Conservation (phyloP, 2,113 vertebrate genomes). For the Leptodactylus fuscus region DNA sequence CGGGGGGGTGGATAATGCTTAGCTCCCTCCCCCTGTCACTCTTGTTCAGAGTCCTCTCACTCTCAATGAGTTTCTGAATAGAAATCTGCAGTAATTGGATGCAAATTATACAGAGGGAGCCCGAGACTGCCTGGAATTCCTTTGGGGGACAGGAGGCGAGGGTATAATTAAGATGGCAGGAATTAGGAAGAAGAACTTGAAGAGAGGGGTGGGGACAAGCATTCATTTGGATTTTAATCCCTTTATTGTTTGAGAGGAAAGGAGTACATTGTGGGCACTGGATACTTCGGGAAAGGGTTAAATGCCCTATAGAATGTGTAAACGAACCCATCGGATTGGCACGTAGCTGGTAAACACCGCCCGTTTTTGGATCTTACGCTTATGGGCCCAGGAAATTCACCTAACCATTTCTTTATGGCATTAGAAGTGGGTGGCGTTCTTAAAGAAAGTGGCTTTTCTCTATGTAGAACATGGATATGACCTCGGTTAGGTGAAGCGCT, state of each 20-base stretch:
- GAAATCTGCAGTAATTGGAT: conserved; percentile 61
- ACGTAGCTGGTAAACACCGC: not conserved
- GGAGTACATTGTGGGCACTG: not conserved
- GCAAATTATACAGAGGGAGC: conserved; percentile 59
- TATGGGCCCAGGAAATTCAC: not conserved
- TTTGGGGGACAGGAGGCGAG: conserved; percentile 55
- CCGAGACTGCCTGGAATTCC: conserved; percentile 57
- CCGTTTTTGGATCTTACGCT: not conserved
- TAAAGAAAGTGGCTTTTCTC: too few relatives aligned
- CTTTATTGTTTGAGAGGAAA: conserved; percentile 42
- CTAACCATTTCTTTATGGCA: not conserved
- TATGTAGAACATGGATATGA: too few relatives aligned
- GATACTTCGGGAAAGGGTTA: conserved; percentile 21
- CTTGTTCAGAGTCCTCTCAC: conserved; percentile 49
- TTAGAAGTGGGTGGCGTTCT: too few relatives aligned
- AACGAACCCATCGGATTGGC: not conserved
- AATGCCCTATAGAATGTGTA: conserved; percentile 1
- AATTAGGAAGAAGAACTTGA: conserved; percentile 60
- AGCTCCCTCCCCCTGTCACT: conserved; percentile 52
- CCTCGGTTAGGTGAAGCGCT: too few relatives aligned
- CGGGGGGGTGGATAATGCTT: conserved; percentile 47
- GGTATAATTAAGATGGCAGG: conserved; percentile 60
- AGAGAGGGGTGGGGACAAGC: conserved; percentile 47
- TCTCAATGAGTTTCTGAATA: conserved; percentile 58
- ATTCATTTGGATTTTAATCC: conserved; percentile 59